A percentile compares a stretch with the other conserved stretches of the same genome.
phyloP scores from a whole-genome alignment of 2,888 invertebrate genomes.

The Deroplatys truncata region DNA sequence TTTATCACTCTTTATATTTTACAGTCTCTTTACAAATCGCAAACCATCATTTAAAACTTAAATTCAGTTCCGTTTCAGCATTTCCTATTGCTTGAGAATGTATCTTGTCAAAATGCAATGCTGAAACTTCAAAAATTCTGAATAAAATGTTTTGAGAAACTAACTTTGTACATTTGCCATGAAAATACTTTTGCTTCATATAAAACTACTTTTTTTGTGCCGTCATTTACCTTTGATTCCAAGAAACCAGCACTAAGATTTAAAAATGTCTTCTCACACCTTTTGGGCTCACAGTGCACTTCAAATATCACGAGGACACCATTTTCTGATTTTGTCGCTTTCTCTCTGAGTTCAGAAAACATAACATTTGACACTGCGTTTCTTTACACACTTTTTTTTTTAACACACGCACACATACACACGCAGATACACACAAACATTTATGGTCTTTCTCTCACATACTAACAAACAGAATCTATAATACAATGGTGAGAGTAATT shows the following conservation, averaged over 20 bases:
- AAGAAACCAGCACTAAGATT: not conserved
- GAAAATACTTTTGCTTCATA: constrained; percentile 19
- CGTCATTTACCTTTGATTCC: not conserved
- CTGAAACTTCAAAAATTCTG: constrained; percentile 13
- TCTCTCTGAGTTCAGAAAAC: constrained; percentile 16
- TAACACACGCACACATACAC: not conserved
- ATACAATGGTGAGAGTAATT: constrained; percentile 10
- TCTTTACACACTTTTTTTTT: not conserved
- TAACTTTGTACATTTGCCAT: constrained; percentile 22
- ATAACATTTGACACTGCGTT: not conserved
- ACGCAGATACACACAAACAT: not conserved
- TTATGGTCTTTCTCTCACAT: not conserved
- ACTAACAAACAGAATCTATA: not conserved
- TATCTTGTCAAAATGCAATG: constrained; percentile 4
- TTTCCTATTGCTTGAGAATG: constrained; percentile 3
- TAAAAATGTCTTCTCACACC: not conserved
- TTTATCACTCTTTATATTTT: not conserved
- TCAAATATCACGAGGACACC: constrained; percentile 18
- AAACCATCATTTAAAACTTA: not conserved
- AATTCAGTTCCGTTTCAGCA: not conserved
- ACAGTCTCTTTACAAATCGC: not conserved
- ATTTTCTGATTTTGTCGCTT: constrained; percentile 19
- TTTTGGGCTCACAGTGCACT: not conserved
- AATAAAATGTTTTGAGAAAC: constrained; percentile 9
- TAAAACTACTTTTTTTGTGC: constrained; percentile 14